Evolutionary conservation across 2,797 vertebrate genomes (phyloP).

Genomic region (Lepus townsendii): DNA sequence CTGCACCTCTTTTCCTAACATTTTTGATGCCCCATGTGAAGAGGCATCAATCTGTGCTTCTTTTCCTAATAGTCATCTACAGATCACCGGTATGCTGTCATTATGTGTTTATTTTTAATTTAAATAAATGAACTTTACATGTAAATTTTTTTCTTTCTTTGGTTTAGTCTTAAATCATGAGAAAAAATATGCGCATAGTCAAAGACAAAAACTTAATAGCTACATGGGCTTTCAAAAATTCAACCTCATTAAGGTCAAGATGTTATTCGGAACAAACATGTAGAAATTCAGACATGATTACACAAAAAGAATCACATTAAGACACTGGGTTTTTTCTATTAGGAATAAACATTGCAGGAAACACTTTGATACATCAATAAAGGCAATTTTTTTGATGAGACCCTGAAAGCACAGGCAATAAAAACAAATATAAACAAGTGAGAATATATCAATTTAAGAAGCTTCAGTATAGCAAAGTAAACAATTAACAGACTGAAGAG

Average conservation of each 20-base stretch:
- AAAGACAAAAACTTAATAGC: not conserved
- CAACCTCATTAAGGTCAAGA: not conserved
- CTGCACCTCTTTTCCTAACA: too few relatives aligned
- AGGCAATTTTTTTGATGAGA: too few relatives aligned
- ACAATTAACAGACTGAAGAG: too few relatives aligned
- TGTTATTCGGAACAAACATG: not conserved
- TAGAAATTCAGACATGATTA: not conserved
- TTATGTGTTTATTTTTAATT: constrained; percentile 65
- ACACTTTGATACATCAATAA: too few relatives aligned
- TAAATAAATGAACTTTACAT: constrained; percentile 66
- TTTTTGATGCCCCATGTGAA: too few relatives aligned
- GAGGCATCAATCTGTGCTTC: too few relatives aligned
- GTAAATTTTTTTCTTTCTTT: not conserved
- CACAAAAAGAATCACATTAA: not conserved
- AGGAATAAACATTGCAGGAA: too few relatives aligned
- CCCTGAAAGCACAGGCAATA: too few relatives aligned
- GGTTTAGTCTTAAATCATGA: constrained; percentile 70
- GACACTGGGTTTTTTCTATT: not conserved
- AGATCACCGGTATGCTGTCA: constrained; percentile 74
- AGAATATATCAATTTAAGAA: too few relatives aligned
- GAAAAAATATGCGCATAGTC: constrained; percentile 1
- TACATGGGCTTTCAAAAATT: not conserved
- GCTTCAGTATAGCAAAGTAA: too few relatives aligned
- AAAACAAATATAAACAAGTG: too few relatives aligned
- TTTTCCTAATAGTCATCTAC: not conserved